Evolutionary conservation across 2,797 vertebrate genomes (phyloP), one percentile per base, ranked within the genome.

Genomic region (Amniataba percoides): DNA sequence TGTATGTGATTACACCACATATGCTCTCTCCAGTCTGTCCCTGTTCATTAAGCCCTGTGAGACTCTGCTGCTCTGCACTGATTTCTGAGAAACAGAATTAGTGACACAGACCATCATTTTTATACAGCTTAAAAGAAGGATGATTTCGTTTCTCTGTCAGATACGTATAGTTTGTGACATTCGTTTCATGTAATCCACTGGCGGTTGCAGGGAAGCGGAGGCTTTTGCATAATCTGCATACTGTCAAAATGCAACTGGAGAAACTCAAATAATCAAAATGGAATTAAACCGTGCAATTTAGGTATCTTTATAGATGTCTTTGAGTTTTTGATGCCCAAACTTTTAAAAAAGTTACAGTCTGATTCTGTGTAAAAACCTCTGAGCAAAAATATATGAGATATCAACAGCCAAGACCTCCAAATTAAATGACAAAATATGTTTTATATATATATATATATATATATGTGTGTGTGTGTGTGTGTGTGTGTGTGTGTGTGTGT

Each of bases 1-100:
- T 77, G 68, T 31, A 36, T 61, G 48, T 39, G 27, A 77, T 82
- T 77, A 82, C 34, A 40, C 58, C 23, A 61, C 43, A 56, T 43
- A 49, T 59, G 60, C 42, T 58, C 57, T 69, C 58, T 56, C 57
- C 48, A 42, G 60, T 43, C 58, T 31, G 42, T 62, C 45, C 60
- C 39, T 56, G 40, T 40, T 68, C 43, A 72, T 71, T 57, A 77
- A 71, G 8, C 39, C 31, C 64, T 48, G 14, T 4, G 34, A 74
- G 31, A 75, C 52, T 46, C 19, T 62, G 18, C 25, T 18, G 18
- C 58, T 21, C 31, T 14, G 27, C 15, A 12, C 18, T 53, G 53
- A 71, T 49, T 69, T 72, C 48, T 23, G 14, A 75, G 45, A 10
- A 18, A 34, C 13, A 0, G 4, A 59, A 42, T 55, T 40, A 60